A percentile compares a stretch with the other conserved stretches of the same genome.
phyloP scores from a whole-genome alignment of 1,140 invertebrate genomes.

The Drosophila arizonae region DNA sequence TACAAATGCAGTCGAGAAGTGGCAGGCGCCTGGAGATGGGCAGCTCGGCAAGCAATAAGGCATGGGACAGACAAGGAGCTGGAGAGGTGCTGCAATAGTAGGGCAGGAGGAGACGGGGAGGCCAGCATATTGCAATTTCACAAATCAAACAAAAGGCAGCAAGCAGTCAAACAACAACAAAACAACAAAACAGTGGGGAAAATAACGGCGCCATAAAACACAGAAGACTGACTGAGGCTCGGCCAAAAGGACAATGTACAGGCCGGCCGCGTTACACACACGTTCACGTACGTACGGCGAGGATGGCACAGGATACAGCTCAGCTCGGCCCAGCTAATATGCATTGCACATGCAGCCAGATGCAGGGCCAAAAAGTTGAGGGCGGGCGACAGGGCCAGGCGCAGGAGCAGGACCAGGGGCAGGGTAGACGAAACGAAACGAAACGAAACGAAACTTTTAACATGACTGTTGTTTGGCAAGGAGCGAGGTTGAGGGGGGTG shows the following conservation, averaged over 20 bases:
- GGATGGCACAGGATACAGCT: conserved; percentile 60
- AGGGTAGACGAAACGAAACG: neutral
- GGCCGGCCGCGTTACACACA: conserved; percentile 41
- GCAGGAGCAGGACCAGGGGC: neutral
- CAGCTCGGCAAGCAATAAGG: conserved; percentile 18
- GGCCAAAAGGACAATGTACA: conserved; percentile 77
- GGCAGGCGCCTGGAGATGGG: neutral
- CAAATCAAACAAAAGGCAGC: conserved; percentile 78
- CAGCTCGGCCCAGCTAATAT: conserved; percentile 66
- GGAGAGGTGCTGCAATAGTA: conserved; percentile 7
- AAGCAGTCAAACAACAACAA: conserved; percentile 40
- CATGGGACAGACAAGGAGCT: conserved; percentile 1
- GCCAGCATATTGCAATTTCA: conserved; percentile 78
- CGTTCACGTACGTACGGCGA: conserved; percentile 4
- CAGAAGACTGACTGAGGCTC: conserved; percentile 56
- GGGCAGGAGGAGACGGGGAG: conserved; percentile 31
- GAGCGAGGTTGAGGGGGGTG: neutral
- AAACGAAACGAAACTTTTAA: conserved; percentile 66
- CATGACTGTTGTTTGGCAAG: conserved; percentile 58
- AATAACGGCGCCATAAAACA: conserved; percentile 44
- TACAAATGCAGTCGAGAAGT: conserved; percentile 33
- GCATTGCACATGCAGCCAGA: conserved; percentile 72
- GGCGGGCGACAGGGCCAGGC: neutral
- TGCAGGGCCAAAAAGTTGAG: neutral
- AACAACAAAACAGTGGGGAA: conserved; percentile 19